Evolutionary conservation across 2,797 vertebrate genomes (phyloP).

Genomic region (Pipistrellus pipistrellus): DNA sequence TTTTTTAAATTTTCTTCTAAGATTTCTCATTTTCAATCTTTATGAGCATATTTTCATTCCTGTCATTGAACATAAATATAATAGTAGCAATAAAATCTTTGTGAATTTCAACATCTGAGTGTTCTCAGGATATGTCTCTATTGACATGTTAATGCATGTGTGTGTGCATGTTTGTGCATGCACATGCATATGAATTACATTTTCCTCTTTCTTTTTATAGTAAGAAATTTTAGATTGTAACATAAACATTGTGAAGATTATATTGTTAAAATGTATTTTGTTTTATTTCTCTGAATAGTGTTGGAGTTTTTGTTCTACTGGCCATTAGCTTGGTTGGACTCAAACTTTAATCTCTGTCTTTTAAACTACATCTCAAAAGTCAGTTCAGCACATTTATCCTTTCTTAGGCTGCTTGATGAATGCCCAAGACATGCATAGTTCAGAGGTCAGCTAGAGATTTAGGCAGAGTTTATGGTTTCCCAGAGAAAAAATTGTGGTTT

Average conservation of each 20-base stretch:
- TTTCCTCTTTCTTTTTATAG: not conserved
- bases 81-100: not conserved
- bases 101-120: not conserved
- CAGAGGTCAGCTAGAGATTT: not conserved
- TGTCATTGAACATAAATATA: not conserved
- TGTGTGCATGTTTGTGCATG: not conserved
- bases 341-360: not conserved
- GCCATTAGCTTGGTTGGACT: not conserved
- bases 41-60: not conserved
- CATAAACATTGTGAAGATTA: not conserved
- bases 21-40: not conserved
- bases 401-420: not conserved
- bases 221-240: not conserved
- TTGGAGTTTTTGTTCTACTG: not conserved
- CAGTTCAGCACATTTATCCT: not conserved
- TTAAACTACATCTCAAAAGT: not conserved
- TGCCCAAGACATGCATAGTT: not conserved
- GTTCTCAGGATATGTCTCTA: not conserved
- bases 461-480: not conserved
- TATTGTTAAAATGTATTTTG: not conserved
- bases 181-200: not conserved
- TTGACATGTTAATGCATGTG: not conserved
- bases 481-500: not conserved
- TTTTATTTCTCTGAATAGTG: not conserved
- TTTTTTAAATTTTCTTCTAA: slow-evolving; percentile 13